These are phyloP conservation scores for Carterocephalus palaemon DNA, from an alignment of 2,888 invertebrate species.

Conservation along the genomic window DNA sequence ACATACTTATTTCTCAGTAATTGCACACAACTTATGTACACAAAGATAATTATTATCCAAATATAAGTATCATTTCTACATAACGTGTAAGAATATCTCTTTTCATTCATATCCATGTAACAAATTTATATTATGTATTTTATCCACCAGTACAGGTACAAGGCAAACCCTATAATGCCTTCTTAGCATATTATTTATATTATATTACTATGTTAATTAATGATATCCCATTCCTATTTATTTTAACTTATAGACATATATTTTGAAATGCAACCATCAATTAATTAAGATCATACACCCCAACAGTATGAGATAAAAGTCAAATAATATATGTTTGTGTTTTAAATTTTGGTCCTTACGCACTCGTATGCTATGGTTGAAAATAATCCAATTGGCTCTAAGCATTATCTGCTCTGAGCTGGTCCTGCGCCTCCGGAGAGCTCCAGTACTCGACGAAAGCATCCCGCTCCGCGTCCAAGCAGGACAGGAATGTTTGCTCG, in stretches of 20 bases:
- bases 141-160: constrained; percentile 10
- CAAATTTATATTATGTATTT: constrained; percentile 8
- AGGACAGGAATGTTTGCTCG: constrained; percentile 80
- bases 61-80: not conserved
- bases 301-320: too few relatives aligned
- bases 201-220: constrained; percentile 7
- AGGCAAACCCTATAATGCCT: constrained; percentile 2
- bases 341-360: constrained; percentile 8
- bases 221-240: constrained; percentile 19
- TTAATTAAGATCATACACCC: too few relatives aligned
- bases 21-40: constrained; percentile 4
- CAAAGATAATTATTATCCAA: constrained; percentile 2
- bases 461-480: constrained; percentile 83
- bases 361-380: not conserved
- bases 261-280: constrained; percentile 3
- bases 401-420: constrained; percentile 42
- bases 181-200: not conserved
- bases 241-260: constrained; percentile 8
- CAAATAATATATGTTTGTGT: too few relatives aligned
- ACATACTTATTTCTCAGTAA: too few relatives aligned
- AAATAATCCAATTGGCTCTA: constrained; percentile 26
- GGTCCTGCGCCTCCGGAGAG: constrained; percentile 83
- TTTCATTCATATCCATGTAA: constrained; percentile 6
- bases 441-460: constrained; percentile 86
- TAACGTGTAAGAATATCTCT: constrained; percentile 1